phyloP scores from a whole-genome alignment of 2,888 invertebrate species.

The Biston stratarius region DNA sequence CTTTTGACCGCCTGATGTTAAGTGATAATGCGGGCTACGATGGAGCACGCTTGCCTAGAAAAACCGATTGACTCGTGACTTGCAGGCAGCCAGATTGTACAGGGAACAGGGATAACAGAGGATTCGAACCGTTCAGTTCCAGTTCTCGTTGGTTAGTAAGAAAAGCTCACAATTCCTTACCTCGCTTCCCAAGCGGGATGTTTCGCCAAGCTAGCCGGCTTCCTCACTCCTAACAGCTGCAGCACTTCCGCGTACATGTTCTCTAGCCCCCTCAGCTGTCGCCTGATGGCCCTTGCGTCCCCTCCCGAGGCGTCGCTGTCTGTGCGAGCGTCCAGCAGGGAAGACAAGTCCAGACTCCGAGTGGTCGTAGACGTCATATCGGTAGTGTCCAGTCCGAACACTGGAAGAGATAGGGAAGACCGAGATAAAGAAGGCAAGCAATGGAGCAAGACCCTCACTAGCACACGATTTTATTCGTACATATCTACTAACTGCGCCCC shows the following conservation, averaged over 20 bases:
- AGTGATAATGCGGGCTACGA: too few species aligned
- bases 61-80: too few species aligned
- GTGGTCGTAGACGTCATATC: conserved; percentile 93
- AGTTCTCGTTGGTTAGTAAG: not conserved
- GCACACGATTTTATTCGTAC: too few species aligned
- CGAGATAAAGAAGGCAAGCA: not conserved
- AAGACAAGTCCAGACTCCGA: conserved; percentile 91
- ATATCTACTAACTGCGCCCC: too few species aligned
- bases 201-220: conserved; percentile 59
- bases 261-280: conserved; percentile 93
- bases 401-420: conserved; percentile 65
- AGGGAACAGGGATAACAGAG: too few species aligned
- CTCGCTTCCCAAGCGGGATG: conserved; percentile 67
- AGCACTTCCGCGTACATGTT: conserved; percentile 95
- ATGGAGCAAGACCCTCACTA: not conserved
- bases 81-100: too few species aligned
- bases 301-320: conserved; percentile 89
- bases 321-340: conserved; percentile 91
- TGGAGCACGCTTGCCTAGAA: too few species aligned
- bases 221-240: conserved; percentile 76
- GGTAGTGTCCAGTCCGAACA: conserved; percentile 90
- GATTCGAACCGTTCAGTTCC: too few species aligned
- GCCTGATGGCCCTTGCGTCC: conserved; percentile 92
- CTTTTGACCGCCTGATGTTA: too few species aligned
- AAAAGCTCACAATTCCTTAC: conserved; percentile 39